phyloP scores from a whole-genome alignment of 2,113 vertebrate species.

The Rhadina sibilatrix region DNA sequence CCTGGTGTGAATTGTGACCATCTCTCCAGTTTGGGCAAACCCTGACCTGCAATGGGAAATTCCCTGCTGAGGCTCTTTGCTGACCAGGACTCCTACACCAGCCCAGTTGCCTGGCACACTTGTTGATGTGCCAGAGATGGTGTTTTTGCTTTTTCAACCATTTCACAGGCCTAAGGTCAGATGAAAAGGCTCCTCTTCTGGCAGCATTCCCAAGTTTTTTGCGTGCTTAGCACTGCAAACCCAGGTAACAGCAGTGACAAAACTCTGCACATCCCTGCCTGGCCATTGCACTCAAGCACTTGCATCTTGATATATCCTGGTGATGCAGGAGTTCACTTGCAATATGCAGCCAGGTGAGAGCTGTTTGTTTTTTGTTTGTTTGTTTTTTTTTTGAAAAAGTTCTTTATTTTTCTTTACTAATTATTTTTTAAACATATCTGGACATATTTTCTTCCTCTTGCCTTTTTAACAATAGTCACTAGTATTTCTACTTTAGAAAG shows the following conservation, averaged over 20 bases:
- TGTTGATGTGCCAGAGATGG: not conserved
- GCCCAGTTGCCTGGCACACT: not conserved
- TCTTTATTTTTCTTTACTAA: not conserved
- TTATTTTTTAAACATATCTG: not conserved
- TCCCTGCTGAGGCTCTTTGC: not conserved
- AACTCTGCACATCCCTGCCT: rapidly evolving
- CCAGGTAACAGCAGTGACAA: not conserved
- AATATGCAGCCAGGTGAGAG: not conserved
- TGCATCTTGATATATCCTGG: rapidly evolving
- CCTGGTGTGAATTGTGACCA: not conserved
- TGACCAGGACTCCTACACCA: not conserved
- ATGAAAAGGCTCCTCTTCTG: not conserved
- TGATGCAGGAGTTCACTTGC: not conserved
- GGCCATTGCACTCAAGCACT: not conserved
- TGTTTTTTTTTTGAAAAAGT: too few species aligned
- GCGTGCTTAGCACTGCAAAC: not conserved
- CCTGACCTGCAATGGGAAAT: not conserved
- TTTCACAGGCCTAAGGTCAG: not conserved
- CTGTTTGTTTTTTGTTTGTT: not conserved
- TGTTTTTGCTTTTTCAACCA: not conserved
- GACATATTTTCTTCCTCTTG: not conserved
- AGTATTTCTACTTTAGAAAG: not conserved
- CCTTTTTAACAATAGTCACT: not conserved
- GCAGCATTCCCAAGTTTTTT: not conserved
- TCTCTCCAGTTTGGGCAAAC: not conserved